Base-by-base conservation (phyloP, 1,140 invertebrate species). In the Achatina immaculata region DNA sequence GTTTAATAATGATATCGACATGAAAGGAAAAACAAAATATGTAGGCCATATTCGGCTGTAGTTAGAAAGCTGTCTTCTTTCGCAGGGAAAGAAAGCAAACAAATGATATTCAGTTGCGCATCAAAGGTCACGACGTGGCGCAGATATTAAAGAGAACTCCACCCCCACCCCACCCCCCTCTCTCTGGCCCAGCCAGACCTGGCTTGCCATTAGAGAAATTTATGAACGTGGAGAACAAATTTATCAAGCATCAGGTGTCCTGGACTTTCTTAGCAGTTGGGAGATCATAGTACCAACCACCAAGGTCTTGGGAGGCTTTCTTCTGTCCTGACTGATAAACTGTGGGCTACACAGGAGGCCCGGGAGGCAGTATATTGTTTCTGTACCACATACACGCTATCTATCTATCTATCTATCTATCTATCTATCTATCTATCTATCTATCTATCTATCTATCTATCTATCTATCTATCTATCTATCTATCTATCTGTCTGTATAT, bases 361-460 rank as follows among this genome's bases (percentile, higher is more conserved):
- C n/a, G n/a, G n/a, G n/a, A n/a, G n/a, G n/a, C n/a, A n/a, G n/a
- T n/a, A n/a, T n/a, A n/a, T n/a, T n/a, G n/a, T n/a, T n/a, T n/a
- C n/a, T n/a, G n/a, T n/a, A n/a, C n/a, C n/a, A n/a, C n/a, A n/a
- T n/a, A n/a, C n/a, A n/a, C n/a, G 45, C 19, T 7, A 48, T 48
- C 45, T 48, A 19, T 48, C 45, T 48, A 19, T 48, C 45, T 48
- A 19, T 48, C 45, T 48, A 19, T 48, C 45, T 48, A 6, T 51
- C 40, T 74, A n/a, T 74, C 40, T 74, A n/a, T 74, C 43, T 74
- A n/a, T 74, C 72, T 74, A 16, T 74, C 72, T 74, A 16, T 74
- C 72, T 74, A n/a, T 74, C 40, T 74, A n/a, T 74, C 72, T 74
- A n/a, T 74, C 69, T 72, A 36, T 72, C 69, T 72, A 11, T 72